Conservation (phyloP, 2,113 vertebrate species). For the Monarcha castaneiventris region DNA sequence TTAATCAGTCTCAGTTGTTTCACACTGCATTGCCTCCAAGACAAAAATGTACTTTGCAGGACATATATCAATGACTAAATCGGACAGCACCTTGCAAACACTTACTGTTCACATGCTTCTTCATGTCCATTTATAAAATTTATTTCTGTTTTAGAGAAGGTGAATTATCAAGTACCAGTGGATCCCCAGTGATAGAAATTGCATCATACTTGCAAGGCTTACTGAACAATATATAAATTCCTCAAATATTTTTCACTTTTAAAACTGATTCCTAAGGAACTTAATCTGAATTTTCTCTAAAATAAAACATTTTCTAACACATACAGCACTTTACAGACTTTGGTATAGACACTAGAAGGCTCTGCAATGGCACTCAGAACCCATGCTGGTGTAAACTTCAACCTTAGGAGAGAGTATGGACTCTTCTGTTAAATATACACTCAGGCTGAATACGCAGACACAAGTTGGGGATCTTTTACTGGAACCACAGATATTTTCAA, state of each 20-base stretch:
- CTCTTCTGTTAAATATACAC: neutral
- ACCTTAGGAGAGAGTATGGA: neutral
- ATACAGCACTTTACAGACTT: neutral
- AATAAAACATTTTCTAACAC: neutral
- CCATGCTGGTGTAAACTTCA: neutral
- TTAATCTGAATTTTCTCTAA: neutral
- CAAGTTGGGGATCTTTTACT: neutral
- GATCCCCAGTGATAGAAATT: neutral
- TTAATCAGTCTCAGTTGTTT: neutral
- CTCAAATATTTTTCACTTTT: neutral
- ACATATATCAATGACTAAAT: neutral
- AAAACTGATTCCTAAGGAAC: neutral
- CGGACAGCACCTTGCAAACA: neutral
- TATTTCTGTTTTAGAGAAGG: neutral
- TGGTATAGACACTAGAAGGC: neutral
- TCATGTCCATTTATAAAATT: neutral
- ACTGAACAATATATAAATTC: neutral
- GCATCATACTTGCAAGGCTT: neutral
- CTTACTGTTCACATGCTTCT: neutral
- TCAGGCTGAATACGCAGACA: neutral
- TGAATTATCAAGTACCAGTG: neutral
- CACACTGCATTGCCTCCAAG: neutral
- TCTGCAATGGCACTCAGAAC: neutral
- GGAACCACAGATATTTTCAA: neutral
- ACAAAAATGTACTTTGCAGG: neutral